Conservation (phyloP, 1,140 invertebrate species). For the Aphelenchoides fujianensis region DNA sequence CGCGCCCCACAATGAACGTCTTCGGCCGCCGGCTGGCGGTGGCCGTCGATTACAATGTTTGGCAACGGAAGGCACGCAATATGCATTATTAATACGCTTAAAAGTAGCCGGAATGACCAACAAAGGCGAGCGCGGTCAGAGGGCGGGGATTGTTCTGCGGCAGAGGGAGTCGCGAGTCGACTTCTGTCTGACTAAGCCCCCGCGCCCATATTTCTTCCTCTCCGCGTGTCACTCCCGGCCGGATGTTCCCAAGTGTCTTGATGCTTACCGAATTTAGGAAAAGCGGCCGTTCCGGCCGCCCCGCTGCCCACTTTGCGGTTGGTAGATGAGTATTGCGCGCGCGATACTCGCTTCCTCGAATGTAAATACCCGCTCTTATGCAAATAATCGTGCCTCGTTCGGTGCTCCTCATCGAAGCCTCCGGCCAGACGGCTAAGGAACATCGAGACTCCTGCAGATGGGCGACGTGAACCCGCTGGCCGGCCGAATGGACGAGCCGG, state of each 20-base stretch:
- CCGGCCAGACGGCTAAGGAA: no score
- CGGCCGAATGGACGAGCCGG: background rate
- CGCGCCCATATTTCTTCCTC: background rate
- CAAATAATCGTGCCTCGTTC: background rate
- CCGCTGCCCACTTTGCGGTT: background rate
- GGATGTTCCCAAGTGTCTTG: background rate
- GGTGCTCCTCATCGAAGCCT: no score
- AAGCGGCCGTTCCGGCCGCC: background rate
- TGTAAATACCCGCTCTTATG: background rate
- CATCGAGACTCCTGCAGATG: no score
- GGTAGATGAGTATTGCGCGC: no score
- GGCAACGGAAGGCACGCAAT: background rate
- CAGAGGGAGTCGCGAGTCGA: no score
- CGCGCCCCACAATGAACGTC: no score
- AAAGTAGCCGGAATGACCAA: constrained; percentile 4
- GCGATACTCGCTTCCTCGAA: background rate
- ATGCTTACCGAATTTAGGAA: background rate
- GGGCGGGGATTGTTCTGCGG: background rate
- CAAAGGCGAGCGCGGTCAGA: background rate
- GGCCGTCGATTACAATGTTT: background rate
- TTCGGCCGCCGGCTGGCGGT: no score
- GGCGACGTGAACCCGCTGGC: no score
- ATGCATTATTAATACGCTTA: constrained; percentile 3
- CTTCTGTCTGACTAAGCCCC: background rate
- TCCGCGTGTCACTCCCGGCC: background rate